Conservation (phyloP, 1,140 invertebrate species). For the Drosophila setifemur region DNA sequence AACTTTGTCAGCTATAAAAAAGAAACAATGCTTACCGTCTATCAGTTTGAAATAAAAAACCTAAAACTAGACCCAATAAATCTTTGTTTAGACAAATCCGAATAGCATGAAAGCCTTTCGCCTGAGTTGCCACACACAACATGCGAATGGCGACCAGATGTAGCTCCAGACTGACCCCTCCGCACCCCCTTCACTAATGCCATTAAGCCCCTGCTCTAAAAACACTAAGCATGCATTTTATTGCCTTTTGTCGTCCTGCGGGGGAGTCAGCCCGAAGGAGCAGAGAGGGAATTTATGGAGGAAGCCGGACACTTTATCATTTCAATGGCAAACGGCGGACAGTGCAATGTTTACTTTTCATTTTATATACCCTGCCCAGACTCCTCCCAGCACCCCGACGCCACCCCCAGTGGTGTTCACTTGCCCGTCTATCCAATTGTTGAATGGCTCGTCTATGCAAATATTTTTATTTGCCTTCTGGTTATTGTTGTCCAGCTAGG, state of each 20-base stretch:
- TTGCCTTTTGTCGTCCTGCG: conserved; percentile 65
- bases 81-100: conserved; percentile 78
- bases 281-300: neutral
- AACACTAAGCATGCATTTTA: conserved; percentile 77
- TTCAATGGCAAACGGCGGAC: conserved; percentile 67
- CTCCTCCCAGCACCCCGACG: conserved; percentile 1
- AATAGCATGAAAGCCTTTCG: conserved; percentile 70
- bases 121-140: conserved; percentile 44
- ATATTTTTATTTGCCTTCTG: conserved; percentile 74
- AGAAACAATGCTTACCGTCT: neutral
- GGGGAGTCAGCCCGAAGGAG: neutral
- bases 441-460: conserved; percentile 70
- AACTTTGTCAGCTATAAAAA: conserved; percentile 6
- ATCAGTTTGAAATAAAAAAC: neutral
- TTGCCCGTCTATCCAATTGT: conserved; percentile 65
- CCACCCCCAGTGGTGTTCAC: conserved; percentile 44
- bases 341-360: conserved; percentile 75
- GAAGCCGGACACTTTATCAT: conserved; percentile 69
- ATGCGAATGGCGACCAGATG: conserved; percentile 44
- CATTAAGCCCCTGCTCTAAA: conserved; percentile 53
- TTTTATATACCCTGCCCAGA: conserved; percentile 38
- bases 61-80: conserved; percentile 62
- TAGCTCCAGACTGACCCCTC: conserved; percentile 21
- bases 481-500: conserved; percentile 59
- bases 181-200: conserved; percentile 46